Base-by-base conservation (phyloP, 1,140 invertebrate species). In the Trachymyrmex septentrionalis region DNA sequence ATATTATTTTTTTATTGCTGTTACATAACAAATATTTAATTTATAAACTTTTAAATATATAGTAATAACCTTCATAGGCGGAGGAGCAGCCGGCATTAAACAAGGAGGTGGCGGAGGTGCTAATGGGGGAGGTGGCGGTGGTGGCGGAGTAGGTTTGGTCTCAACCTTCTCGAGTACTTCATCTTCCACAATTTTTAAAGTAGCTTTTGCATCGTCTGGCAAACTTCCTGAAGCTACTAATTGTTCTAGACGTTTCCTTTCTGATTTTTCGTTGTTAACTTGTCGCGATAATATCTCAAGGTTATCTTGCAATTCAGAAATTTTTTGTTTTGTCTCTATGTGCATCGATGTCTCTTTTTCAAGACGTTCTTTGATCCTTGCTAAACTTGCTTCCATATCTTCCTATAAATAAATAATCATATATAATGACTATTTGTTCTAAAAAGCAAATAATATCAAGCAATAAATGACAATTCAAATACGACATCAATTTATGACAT, bases 311-410 rank as follows among this genome's bases (percentile, higher is more conserved):
- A 82, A 97, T 95, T 93, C 97, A 92, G 94, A 97, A 96, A 94
- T 99, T 71, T 97, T 96, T 95, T 98, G 97, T 89, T 97, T 97
- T 0, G 98, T 97, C 95, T 99, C 98, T 91, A 98, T 97, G 92
- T 99, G 97, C 66, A 97, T 96, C 0, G 98, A 97, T 0, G 98
- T 98, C 94, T 99, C 98, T 91, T 98, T 97, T 93, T 99, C 99
- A 10, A 99, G 94, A 67, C 98, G 96, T 90, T 98, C 98, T 93
- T 99, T 98, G 88, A 99, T 97, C 87, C 98, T 97, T 0, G 96
- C 95, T 66, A 99, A 95, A 81, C 97, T 97, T 16, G 97, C 97
- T 94, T 99, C 98, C 82, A 99, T 95, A 93, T 99, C 98, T 95
- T 99, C 98, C 96, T 97, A 87, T 53, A 94, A 89, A 50, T 44